Base-by-base conservation (phyloP, 2,113 vertebrate species). In the Burhinus oedicnemus region DNA sequence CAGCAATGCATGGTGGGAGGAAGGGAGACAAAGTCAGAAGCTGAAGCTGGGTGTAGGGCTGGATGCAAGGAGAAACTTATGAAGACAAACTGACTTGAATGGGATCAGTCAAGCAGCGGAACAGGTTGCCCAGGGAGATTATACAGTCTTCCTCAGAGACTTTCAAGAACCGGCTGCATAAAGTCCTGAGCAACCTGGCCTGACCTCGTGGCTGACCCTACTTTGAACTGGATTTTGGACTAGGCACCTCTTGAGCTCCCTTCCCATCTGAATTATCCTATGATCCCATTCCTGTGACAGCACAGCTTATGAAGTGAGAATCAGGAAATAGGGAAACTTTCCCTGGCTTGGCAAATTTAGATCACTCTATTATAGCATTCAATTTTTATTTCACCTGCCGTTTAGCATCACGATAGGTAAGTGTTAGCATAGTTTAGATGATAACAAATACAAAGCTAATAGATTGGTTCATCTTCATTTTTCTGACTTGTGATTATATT, bases 1-100 rank as follows among this genome's bases (percentile, higher is more conserved):
- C 21, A 55, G 57, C 29, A 60, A 15, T 0, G 0, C 0, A 0
- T 17, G 47, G 57, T 36, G 26, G 29, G 26, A 72, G 23, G 14
- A 58, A 54, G 49, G 7, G 58, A 77, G 49, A 14, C 6, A 14
- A 36, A 62, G 36, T 74, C 72, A 77, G 45, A 76, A 17, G 15
- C 26, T 60, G 58, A 69, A 57, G 16, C 22, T 45, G n/a, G 21
- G 8, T 49, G 6, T 51, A 30, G 62, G 57, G 40, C 23, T 65
- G 62, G 9, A 16, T 66, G 25, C 19, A 81, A 57, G 32, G 44
- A 42, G 77, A 72, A 60, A 38, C 25, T 62, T 49, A 4, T 0
- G 16, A 65, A 52, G 20, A 61, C 30, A 55, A 86, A 69, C 44
- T 26, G 45, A 40, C 51, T 11, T 36, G 21, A 80, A 44, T 49